Conservation (phyloP, 2,113 vertebrate species). For the Cephalopterus ornatus region DNA sequence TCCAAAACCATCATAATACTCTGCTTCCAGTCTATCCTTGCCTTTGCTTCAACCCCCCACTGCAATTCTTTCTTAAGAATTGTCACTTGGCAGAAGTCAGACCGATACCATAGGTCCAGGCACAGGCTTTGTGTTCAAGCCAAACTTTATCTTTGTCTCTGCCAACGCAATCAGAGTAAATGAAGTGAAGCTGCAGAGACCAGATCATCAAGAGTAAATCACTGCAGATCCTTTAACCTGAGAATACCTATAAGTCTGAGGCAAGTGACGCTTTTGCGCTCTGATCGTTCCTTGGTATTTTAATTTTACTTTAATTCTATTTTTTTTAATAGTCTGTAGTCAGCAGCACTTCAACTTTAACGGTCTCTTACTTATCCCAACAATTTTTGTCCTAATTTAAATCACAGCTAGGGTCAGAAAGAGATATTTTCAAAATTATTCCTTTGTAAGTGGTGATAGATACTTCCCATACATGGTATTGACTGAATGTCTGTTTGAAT, state of each 20-base stretch:
- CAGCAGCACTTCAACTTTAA: background rate
- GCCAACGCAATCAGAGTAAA: background rate
- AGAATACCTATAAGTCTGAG: background rate
- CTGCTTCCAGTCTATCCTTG: background rate
- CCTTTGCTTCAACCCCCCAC: background rate
- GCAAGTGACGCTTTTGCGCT: background rate
- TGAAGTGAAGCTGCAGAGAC: background rate
- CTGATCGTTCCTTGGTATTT: background rate
- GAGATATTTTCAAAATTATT: background rate
- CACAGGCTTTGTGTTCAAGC: background rate
- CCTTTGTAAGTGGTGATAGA: background rate
- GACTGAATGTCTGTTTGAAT: background rate
- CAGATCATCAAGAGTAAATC: background rate
- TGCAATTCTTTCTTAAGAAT: background rate
- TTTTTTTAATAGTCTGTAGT: background rate
- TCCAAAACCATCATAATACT: background rate
- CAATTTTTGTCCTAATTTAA: background rate
- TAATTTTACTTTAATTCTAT: background rate
- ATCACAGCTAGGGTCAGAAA: background rate
- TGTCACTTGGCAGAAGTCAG: background rate
- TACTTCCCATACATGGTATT: background rate
- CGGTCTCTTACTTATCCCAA: background rate
- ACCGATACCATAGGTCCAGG: background rate
- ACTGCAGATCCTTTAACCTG: background rate
- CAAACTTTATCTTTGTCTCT: background rate